Conservation (phyloP, 2,797 vertebrate genomes). For the Ispidina lecontei region DNA sequence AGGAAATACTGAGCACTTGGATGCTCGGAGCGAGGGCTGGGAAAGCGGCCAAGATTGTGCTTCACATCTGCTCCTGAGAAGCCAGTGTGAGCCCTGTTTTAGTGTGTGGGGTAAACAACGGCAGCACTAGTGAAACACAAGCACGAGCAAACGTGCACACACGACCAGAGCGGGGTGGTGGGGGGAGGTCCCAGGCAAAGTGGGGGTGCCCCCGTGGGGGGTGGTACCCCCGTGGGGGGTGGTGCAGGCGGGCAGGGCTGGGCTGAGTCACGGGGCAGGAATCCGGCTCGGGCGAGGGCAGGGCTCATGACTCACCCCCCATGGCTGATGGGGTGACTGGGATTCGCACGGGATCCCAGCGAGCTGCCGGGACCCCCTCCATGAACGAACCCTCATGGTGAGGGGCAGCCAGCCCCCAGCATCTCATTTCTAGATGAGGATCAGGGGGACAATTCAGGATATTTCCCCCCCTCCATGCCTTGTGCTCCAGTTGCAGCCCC, state of each 20-base stretch:
- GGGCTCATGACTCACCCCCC: background rate
- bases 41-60: conserved; percentile 77
- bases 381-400: background rate
- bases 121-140: conserved; percentile 60
- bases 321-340: background rate
- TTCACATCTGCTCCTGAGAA: conserved; percentile 79
- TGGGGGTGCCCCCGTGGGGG: background rate
- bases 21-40: conserved; percentile 68
- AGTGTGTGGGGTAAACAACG: conserved; percentile 64
- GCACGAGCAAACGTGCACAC: background rate
- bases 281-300: background rate
- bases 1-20: conserved; percentile 80
- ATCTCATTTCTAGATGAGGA: background rate
- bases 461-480: no score
- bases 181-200: background rate
- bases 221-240: background rate
- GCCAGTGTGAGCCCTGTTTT: conserved; percentile 57
- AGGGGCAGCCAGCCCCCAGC: background rate
- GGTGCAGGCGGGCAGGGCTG: background rate
- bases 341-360: background rate
- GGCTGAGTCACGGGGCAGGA: background rate
- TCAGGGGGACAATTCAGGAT: accelerated
- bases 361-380: accelerated
- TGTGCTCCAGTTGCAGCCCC: background rate
- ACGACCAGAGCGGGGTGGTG: background rate